Base-by-base conservation (phyloP, 64 coral and sea anemone genomes). In the Actinia equina region DNA sequence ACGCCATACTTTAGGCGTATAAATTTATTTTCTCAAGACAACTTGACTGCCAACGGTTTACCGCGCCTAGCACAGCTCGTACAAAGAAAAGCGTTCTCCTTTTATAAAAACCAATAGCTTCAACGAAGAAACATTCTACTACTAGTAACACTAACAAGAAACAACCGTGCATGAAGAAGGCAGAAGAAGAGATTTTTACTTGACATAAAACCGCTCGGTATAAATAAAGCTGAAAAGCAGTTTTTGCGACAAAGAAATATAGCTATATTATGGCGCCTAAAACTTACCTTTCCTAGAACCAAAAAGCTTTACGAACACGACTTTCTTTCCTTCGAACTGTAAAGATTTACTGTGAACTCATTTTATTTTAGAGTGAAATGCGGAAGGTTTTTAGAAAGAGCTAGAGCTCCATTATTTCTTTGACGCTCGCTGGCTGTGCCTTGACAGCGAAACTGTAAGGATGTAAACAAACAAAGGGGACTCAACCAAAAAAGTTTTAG, bases 381-480 rank as follows among this genome's bases (percentile, higher is more conserved):
- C 15, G 18, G 17, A 52, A 6, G 49, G 17, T 18, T 81, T 49
- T 44, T 52, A 6, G 78, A 81, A 81, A 49, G 49, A 81, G 10
- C 78, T 85, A 85, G 83, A 52, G 51, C 59, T 57, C 83, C 83
- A 85, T 84, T 84, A 27, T 42, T 25, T 4, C 55, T 57, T 57
- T 57, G 55, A 57, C 55, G 53, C 22, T 60, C 3, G n/a, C 49
- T 57, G 4, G 55, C 17, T 60, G 23, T 85, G 16, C 22, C 53
- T 85, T 85, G 83, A 85, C 83, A 85, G 83, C 56, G 25, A 85
- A 60, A 59, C 54, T 44, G 26, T 45, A 82, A 57, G 51, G 83
- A 85, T 85, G 83, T 85, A 85, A 85, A 85, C 83, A 85, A 85
- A 85, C 83, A 85, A 85, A 85, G 83, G 26, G 26, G 69, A 74